Percentiles rank a stretch among this genome's conserved stretches.
Evolutionary conservation across 2,888 invertebrate species (phyloP).

Genomic region (Drosophila recens): DNA sequence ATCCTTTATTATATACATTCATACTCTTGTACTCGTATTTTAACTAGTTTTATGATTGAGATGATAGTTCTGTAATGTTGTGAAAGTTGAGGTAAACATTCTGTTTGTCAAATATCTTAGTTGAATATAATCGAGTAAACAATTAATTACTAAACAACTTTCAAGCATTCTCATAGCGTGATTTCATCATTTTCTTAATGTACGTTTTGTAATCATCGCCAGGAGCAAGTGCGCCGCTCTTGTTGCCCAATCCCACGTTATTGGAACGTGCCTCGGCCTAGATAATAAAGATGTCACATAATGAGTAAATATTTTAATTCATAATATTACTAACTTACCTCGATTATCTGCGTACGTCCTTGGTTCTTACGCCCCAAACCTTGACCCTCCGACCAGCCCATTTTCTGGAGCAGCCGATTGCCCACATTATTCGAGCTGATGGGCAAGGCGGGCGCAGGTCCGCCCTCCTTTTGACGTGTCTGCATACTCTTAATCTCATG

Average conservation of each 20-base stretch:
- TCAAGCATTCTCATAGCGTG: constrained; percentile 84
- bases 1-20: constrained; percentile 42
- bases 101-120: constrained; percentile 7
- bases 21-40: constrained; percentile 41
- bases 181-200: constrained; percentile 86
- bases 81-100: constrained; percentile 50
- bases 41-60: constrained; percentile 31
- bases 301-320: not conserved
- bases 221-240: constrained; percentile 84
- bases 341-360: constrained; percentile 96
- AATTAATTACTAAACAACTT: constrained; percentile 23
- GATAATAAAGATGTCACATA: not conserved
- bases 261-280: constrained; percentile 86
- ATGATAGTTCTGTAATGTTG: constrained; percentile 22
- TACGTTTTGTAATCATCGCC: constrained; percentile 85
- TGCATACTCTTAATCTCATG: constrained; percentile 86
- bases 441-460: constrained; percentile 82
- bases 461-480: constrained; percentile 77
- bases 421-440: constrained; percentile 96
- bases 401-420: constrained; percentile 97
- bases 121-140: constrained; percentile 11
- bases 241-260: constrained; percentile 94
- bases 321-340: constrained; percentile 86
- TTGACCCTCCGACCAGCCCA: constrained; percentile 99
- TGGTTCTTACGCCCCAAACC: constrained; percentile 97